Percentiles rank a stretch among this genome's conserved stretches.
Evolutionary conservation across 2,113 vertebrate genomes (phyloP).

Genomic region (Okapia johnstoni): DNA sequence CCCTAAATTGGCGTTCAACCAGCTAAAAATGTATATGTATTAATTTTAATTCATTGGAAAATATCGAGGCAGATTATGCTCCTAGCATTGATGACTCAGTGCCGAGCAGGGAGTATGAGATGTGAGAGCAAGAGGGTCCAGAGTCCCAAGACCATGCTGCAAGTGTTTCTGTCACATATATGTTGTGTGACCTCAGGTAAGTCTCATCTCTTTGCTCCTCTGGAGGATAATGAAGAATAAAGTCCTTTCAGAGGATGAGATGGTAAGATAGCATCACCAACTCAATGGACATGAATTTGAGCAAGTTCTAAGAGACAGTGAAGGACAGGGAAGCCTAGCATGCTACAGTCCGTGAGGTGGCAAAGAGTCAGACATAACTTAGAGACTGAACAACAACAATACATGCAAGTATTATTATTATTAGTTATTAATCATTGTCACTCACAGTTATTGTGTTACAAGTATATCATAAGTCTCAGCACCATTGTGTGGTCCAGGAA

Average conservation of each 20-base stretch:
- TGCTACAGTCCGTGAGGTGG: not conserved
- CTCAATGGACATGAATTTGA: not conserved
- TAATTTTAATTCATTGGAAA: not conserved
- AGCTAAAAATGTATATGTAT: not conserved
- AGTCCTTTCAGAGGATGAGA: not conserved
- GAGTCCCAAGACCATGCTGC: too few species aligned
- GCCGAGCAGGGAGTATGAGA: rapidly evolving
- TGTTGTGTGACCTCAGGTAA: not conserved
- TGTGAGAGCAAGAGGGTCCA: not conserved
- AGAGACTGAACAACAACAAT: not conserved
- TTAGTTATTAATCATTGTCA: not conserved
- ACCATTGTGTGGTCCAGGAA: not conserved
- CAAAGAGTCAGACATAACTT: not conserved
- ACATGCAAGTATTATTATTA: not conserved
- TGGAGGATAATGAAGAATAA: not conserved
- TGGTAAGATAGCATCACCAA: not conserved
- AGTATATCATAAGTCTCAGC: not conserved
- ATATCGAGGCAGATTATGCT: not conserved
- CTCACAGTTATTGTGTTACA: not conserved
- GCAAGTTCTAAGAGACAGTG: not conserved
- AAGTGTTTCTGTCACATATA: not conserved
- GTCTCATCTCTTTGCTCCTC: not conserved
- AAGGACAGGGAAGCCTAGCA: not conserved
- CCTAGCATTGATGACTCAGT: not conserved
- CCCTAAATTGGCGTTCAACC: not conserved